Conservation (phyloP, 2,113 vertebrate species). For the Alouatta palliata region DNA sequence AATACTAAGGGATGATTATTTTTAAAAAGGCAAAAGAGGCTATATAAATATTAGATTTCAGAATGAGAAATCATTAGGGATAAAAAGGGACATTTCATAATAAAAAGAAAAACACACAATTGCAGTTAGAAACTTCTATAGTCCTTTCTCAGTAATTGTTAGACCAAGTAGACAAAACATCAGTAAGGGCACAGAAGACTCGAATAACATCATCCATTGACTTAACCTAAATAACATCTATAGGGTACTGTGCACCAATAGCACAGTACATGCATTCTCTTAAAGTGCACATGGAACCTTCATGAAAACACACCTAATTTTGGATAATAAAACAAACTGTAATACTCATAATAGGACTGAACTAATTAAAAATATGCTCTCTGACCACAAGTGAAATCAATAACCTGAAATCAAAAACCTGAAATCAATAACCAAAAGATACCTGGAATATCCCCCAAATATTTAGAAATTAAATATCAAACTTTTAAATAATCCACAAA, state of each 20-base stretch:
- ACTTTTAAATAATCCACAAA: background rate
- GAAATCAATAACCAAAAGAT: background rate
- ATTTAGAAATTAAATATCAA: background rate
- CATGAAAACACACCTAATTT: background rate
- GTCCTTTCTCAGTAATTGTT: background rate
- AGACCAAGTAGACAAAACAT: background rate
- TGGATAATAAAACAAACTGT: background rate
- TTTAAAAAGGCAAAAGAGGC: background rate
- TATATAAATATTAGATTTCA: background rate
- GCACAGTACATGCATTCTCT: background rate
- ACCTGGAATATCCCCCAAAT: background rate
- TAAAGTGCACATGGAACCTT: background rate
- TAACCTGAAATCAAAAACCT: background rate
- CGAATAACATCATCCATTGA: background rate
- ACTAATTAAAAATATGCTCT: slow-evolving; percentile 1
- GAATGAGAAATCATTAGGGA: background rate
- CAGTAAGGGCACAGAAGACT: background rate
- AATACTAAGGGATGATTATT: background rate
- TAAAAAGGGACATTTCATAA: background rate
- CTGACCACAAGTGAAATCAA: background rate
- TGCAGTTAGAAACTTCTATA: background rate
- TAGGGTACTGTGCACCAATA: background rate
- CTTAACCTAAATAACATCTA: background rate
- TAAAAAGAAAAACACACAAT: background rate
- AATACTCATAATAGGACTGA: background rate